phyloP scores from a whole-genome alignment of 2,888 invertebrate genomes.

The Gymnosoma rotundatum region DNA sequence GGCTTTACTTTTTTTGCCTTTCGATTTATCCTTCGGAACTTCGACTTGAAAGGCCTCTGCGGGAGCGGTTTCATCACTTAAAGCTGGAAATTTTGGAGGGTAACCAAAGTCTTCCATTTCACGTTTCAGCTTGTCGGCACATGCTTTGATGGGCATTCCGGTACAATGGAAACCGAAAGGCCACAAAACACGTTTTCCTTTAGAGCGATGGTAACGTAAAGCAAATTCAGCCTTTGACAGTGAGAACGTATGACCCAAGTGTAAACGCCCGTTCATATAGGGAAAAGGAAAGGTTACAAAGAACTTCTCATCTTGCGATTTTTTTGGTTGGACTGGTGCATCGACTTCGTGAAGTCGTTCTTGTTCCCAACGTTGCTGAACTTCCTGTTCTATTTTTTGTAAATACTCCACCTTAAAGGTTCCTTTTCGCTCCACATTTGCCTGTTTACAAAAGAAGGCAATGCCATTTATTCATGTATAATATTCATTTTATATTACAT shows the following conservation, averaged over 20 bases:
- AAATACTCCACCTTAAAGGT: constrained; percentile 98
- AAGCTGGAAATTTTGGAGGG: constrained; percentile 93
- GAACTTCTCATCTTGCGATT: constrained; percentile 89
- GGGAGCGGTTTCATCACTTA: constrained; percentile 82
- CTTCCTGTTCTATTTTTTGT: constrained; percentile 92
- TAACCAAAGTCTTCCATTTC: constrained; percentile 96
- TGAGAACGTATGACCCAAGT: constrained; percentile 98
- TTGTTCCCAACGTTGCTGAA: constrained; percentile 93
- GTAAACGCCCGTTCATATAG: constrained; percentile 99
- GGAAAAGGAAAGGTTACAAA: constrained; percentile 98
- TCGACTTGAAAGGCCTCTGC: constrained; percentile 84
- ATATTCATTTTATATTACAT: constrained; percentile 27
- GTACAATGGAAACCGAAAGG: constrained; percentile 99
- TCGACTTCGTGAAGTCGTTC: constrained; percentile 92
- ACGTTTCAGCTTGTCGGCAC: constrained; percentile 97
- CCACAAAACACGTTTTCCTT: constrained; percentile 95
- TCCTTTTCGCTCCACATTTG: constrained; percentile 89
- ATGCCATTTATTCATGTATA: neutral
- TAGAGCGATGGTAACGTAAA: constrained; percentile 93
- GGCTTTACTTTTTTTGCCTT: constrained; percentile 98
- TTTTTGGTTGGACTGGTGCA: constrained; percentile 86
- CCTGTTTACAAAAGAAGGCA: constrained; percentile 69
- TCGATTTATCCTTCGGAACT: constrained; percentile 91
- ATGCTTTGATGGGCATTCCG: constrained; percentile 99
- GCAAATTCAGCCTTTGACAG: constrained; percentile 99